phyloP scores from a whole-genome alignment of 2,888 invertebrate genomes.

The Hyposoter dolosus region DNA sequence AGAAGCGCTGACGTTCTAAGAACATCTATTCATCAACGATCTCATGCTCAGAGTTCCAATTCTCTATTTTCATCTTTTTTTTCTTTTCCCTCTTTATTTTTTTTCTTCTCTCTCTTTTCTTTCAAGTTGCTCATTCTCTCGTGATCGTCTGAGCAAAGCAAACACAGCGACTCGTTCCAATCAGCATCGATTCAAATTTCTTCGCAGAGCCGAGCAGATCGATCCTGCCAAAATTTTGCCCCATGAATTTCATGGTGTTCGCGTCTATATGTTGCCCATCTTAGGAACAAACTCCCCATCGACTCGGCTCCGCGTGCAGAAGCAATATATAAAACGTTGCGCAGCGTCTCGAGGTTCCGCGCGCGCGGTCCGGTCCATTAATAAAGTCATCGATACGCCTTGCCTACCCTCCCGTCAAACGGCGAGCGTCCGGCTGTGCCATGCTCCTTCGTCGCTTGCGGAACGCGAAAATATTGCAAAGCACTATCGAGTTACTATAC shows the following conservation, averaged over 20 bases:
- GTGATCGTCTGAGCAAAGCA: constrained; percentile 71
- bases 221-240: constrained; percentile 48
- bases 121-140: constrained; percentile 30
- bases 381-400: constrained; percentile 78
- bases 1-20: constrained; percentile 75
- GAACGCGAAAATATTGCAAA: constrained; percentile 69
- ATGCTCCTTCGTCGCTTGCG: constrained; percentile 46
- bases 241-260: constrained; percentile 28
- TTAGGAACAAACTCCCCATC: constrained; percentile 31
- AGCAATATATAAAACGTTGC: constrained; percentile 3
- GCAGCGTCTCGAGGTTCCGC: constrained; percentile 21
- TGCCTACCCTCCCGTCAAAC: constrained; percentile 20
- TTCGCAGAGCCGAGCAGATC: neutral
- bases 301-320: constrained; percentile 17
- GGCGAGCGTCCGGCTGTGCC: constrained; percentile 35
- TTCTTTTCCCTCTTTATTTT: constrained; percentile 14
- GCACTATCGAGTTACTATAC: constrained; percentile 75
- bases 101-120: constrained; percentile 2
- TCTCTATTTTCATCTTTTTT: constrained; percentile 44
- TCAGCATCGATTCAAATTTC: constrained; percentile 75
- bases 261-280: constrained; percentile 1
- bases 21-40: constrained; percentile 81
- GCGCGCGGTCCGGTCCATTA: constrained; percentile 75
- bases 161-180: constrained; percentile 76
- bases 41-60: constrained; percentile 52